phyloP scores from a whole-genome alignment of 2,888 invertebrate genomes.

The Tenthredo livida region DNA sequence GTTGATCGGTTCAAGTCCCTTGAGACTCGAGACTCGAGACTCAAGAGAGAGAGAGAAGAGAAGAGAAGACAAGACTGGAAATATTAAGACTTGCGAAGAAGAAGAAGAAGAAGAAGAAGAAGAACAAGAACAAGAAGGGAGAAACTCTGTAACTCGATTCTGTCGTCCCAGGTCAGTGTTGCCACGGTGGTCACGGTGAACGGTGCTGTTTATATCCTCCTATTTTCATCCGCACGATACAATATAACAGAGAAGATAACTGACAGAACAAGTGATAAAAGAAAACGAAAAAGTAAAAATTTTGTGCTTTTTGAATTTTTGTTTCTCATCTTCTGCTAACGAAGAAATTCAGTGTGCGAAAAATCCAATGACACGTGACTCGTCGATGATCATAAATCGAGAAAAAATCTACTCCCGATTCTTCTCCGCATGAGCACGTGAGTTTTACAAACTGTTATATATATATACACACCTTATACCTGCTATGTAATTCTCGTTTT shows the following conservation, averaged over 20 bases:
- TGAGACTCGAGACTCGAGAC: not conserved
- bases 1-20: slow-evolving; percentile 40
- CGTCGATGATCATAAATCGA: not conserved
- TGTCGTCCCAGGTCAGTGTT: slow-evolving; percentile 74
- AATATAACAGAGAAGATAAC: not conserved
- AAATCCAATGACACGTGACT: slow-evolving; percentile 29
- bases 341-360: not conserved
- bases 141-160: slow-evolving; percentile 66
- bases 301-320: too few relatives aligned
- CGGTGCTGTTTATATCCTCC: slow-evolving; percentile 55
- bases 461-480: not conserved
- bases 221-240: not conserved
- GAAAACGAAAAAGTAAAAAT: not conserved
- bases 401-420: not conserved
- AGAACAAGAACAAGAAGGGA: slow-evolving; percentile 54
- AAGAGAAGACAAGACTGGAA: slow-evolving; percentile 15
- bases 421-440: not conserved
- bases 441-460: slow-evolving; percentile 31
- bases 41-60: not conserved
- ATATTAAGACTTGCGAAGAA: not conserved
- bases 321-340: too few relatives aligned
- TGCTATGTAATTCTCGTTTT: not conserved
- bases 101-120: too few relatives aligned
- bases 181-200: slow-evolving; percentile 66
- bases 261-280: not conserved